A percentile compares a stretch with the other conserved stretches of the same genome.
These are phyloP conservation scores for Penaeus vannamei DNA, from an alignment of 1,140 invertebrate species.

Conservation along the genomic window DNA sequence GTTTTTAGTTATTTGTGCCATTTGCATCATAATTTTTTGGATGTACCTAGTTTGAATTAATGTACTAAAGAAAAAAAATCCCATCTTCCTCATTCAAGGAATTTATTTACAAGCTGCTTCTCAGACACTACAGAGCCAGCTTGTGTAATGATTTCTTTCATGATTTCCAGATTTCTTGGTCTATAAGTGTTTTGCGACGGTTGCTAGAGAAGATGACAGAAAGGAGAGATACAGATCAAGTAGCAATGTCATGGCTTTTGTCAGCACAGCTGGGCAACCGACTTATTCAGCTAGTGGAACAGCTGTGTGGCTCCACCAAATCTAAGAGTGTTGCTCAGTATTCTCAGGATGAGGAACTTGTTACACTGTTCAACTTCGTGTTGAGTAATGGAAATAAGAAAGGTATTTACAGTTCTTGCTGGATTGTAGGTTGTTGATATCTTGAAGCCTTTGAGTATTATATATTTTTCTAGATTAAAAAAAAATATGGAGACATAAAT, in stretches of 20 bases:
- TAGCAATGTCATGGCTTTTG: conserved; percentile 42
- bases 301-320: conserved; percentile 28
- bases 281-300: conserved; percentile 38
- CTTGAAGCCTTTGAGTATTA: too few relatives aligned
- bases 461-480: too few relatives aligned
- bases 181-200: conserved; percentile 23
- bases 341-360: conserved; percentile 35
- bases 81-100: not conserved
- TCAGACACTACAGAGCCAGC: too few relatives aligned
- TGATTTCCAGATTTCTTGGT: not conserved
- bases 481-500: too few relatives aligned
- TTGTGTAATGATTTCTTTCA: too few relatives aligned
- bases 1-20: too few relatives aligned
- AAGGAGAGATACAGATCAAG: conserved; percentile 11
- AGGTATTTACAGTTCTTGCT: conserved; percentile 1
- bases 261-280: conserved; percentile 39
- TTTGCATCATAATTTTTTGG: not conserved
- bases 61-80: not conserved
- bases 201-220: conserved; percentile 46
- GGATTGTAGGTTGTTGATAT: not conserved
- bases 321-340: not conserved
- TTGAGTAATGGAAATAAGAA: conserved; percentile 55
- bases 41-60: not conserved
- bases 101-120: too few relatives aligned
- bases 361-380: conserved; percentile 51